Conservation (phyloP, 2,113 vertebrate species). For the Synodontis membranacea region DNA sequence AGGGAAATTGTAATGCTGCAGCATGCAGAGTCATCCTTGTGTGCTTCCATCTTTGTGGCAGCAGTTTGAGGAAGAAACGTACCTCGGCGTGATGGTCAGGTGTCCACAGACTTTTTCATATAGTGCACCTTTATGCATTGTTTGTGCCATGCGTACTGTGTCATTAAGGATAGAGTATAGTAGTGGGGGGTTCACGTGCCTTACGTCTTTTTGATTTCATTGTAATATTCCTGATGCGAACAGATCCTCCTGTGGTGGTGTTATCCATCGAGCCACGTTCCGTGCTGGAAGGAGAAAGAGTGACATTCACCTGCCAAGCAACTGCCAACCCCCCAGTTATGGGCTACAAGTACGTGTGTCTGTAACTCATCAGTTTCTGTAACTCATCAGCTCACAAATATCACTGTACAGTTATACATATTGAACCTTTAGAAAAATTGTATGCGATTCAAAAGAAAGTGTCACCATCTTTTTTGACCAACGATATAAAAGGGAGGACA, state of each 20-base stretch:
- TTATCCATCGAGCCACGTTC: constrained; percentile 93
- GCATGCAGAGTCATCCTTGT: too few species aligned
- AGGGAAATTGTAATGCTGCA: too few species aligned
- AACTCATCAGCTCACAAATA: neutral
- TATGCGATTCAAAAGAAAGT: neutral
- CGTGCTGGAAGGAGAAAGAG: constrained; percentile 88
- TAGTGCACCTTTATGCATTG: neutral
- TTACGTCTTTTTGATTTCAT: neutral
- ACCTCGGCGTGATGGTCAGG: too few species aligned
- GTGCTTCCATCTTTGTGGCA: too few species aligned
- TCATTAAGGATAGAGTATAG: neutral
- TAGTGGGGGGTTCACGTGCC: neutral
- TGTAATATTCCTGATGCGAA: constrained; percentile 26
- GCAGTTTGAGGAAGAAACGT: too few species aligned
- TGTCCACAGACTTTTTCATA: too few species aligned
- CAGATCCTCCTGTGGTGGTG: constrained; percentile 89
- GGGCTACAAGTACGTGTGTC: constrained; percentile 83
- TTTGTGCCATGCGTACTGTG: neutral
- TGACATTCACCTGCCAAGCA: constrained; percentile 90
- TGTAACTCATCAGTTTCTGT: neutral
- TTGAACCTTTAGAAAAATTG: neutral
- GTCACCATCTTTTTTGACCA: neutral
- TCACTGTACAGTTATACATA: neutral
- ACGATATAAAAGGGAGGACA: neutral
- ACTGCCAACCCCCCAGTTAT: constrained; percentile 90